Base-by-base conservation (phyloP, 2,888 invertebrate species). In the Resseliella maxima region DNA sequence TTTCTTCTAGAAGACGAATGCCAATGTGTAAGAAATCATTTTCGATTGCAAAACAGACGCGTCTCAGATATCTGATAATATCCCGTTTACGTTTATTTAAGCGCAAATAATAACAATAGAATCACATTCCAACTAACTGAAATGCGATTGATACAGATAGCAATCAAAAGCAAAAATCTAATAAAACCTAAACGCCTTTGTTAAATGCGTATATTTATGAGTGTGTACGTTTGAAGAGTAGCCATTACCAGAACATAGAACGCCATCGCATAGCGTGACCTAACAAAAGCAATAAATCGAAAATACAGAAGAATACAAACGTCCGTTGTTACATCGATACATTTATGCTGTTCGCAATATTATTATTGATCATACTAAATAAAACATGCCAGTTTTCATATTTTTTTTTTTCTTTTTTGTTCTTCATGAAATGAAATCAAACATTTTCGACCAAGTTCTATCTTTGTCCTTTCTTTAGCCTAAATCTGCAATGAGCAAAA, bases 121-220 rank as follows among this genome's bases (percentile, higher is more conserved):
- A 10, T 10, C 72, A 10, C 31, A 59, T 59, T 18, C 46, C 46
- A 12, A 24, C 5, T 59, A 59, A 59, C 59, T 59, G 59, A 59
- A 59, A 24, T 24, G 59, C 59, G 24, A 36, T 35, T 83, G 36
- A 38, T 38, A 83, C 21, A 38, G 83, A 83, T 83, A 83, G 38
- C 83, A 83, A 83, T 83, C 83, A 83, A 83, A 38, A 38, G 83
- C 83, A n/a, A 38, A 36, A 36, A 83, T 83, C 38, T 83, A 83
- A 83, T 83, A 36, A 38, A 83, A 24, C n/a, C 83, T 38, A 38
- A 38, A 38, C 31, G 31, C 72, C 31, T 72, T 72, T 72, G 72
- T 15, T 72, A 72, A 72, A 72, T 31, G 31, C 18, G 31, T 59
- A 59, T 59, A 59, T 24, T 59, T 59, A 59, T 38, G 36, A n/a